These are phyloP conservation scores for Dendronephthya gigantea DNA, from an alignment of 64 coral and sea anemone species.

Conservation along the genomic window DNA sequence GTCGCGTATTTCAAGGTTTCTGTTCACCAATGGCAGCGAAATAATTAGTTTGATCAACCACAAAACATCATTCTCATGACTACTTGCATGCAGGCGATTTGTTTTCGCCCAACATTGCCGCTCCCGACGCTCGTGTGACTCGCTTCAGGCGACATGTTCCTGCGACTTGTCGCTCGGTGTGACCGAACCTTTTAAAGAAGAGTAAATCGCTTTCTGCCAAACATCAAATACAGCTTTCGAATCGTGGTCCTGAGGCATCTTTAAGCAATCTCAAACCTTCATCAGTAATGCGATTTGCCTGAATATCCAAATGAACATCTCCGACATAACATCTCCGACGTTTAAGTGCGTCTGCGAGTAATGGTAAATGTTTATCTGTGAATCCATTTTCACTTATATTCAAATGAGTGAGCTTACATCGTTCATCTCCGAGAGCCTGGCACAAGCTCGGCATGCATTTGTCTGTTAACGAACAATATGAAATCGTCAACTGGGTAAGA, in stretches of 20 bases:
- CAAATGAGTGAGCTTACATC: neutral
- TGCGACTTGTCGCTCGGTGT: too few species aligned
- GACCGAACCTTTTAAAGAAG: too few species aligned
- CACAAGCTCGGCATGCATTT: neutral
- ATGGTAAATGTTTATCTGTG: neutral
- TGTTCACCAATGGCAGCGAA: too few species aligned
- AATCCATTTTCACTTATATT: neutral
- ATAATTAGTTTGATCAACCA: too few species aligned
- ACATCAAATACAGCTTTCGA: neutral
- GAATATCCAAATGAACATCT: neutral
- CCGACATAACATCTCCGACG: neutral
- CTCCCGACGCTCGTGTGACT: too few species aligned
- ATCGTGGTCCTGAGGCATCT: neutral
- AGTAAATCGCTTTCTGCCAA: too few species aligned
- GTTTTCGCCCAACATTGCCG: too few species aligned
- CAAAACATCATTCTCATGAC: too few species aligned
- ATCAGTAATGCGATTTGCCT: neutral
- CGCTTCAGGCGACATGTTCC: too few species aligned
- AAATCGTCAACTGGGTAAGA: neutral
- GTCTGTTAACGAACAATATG: neutral
- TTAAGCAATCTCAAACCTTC: neutral
- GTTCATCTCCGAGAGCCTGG: neutral
- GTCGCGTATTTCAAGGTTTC: too few species aligned
- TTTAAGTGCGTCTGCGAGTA: neutral
- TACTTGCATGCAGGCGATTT: too few species aligned